Evolutionary conservation across 2,113 vertebrate genomes (phyloP), one percentile per base, ranked within the genome.

Genomic region (Tamias sibiricus): DNA sequence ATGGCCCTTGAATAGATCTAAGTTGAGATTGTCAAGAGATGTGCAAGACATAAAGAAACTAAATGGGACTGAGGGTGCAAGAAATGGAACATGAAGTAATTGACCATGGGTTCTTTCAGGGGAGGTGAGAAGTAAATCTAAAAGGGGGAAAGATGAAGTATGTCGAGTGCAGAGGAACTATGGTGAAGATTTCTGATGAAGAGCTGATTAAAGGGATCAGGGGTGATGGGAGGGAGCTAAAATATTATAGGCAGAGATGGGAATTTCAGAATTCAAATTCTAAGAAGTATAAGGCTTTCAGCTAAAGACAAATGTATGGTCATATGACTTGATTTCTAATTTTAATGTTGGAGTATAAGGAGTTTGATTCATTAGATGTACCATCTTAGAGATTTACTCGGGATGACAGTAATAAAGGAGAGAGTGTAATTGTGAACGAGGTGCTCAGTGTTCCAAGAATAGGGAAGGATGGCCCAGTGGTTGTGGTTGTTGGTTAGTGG

Each of bases 231-330:
- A 13, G 37, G 75, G 90, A 87, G 9, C 17, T 54, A 75, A 59
- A 37, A 47, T n/a, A 9, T 2, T 62, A 10, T 2, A 49, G 30
- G 19, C 22, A 84, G 87, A 84, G 44, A 84, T 24, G 42, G 10
- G 47, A 66, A 79, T 90, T 95, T 94, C 59, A 97, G 40, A 92
- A 81, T 82, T 72, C 30, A 42, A 79, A 66, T 89, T 94, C 57
- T 81, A 83, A 85, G 19, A 91, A 22, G 17, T 59, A 66, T 14
- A n/a, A 81, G 24, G 10, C n/a, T 79, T 84, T 95, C 14, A 68
- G 28, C 28, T 30, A 32, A 40, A 32, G 62, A 87, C 12, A 62
- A 85, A 94, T 11, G 13, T 96, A 24, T 66, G 28, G 59, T 62
- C 24, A 16, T 35, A 13, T 76, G 64, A 76, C 66, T 2, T 89